Evolutionary conservation across 2,113 vertebrate genomes (phyloP).

Genomic region (Tapirus terrestris): DNA sequence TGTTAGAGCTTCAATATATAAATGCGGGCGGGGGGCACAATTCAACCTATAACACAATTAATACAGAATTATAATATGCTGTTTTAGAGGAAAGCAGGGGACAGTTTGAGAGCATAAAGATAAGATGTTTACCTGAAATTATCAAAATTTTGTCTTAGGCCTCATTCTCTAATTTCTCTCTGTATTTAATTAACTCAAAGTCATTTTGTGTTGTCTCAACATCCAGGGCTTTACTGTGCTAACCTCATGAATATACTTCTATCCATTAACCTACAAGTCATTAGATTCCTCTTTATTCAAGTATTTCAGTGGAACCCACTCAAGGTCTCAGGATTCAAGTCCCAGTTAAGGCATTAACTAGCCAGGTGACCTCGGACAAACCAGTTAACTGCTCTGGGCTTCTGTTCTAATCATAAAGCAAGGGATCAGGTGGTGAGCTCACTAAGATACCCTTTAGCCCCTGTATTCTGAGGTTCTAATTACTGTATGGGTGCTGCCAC

Average conservation of each 20-base stretch:
- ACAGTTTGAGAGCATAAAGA: neutral
- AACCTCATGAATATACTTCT: neutral
- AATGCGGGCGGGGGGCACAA: neutral
- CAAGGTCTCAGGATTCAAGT: neutral
- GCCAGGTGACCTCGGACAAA: neutral
- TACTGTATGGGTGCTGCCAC: neutral
- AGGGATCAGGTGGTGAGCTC: neutral
- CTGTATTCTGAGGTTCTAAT: neutral
- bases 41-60: neutral
- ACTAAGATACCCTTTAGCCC: neutral
- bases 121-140: neutral
- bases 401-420: neutral
- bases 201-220: constrained; percentile 64
- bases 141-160: constrained; percentile 48
- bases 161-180: constrained; percentile 49
- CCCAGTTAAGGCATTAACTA: neutral
- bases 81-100: neutral
- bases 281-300: neutral
- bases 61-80: neutral
- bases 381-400: neutral
- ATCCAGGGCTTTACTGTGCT: constrained; percentile 42
- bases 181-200: constrained; percentile 64
- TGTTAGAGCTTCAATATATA: neutral
- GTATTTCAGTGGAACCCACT: neutral
- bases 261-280: constrained; percentile 40